Percentiles rank a stretch among this genome's conserved stretches.
These are phyloP conservation scores for Odocoileus virginianus DNA, from an alignment of 2,113 vertebrate species.

Conservation along the genomic window DNA sequence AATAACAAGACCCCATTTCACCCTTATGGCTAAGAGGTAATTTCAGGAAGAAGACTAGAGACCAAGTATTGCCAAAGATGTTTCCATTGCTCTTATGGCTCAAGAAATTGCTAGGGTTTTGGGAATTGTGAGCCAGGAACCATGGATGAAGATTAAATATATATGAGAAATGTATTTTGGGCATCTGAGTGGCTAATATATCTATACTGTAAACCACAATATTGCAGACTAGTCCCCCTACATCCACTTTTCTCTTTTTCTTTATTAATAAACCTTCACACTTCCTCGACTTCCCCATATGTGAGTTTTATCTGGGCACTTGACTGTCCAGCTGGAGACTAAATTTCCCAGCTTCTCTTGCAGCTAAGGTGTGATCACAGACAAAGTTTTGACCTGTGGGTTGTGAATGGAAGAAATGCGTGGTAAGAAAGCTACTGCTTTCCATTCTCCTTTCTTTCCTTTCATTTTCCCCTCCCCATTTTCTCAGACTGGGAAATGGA, in stretches of 20 bases:
- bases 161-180: background rate
- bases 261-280: background rate
- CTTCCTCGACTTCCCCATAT: background rate
- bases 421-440: background rate
- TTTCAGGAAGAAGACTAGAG: background rate
- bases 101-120: background rate
- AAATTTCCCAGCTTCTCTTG: background rate
- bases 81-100: background rate
- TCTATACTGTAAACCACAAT: background rate
- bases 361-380: background rate
- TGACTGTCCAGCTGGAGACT: background rate
- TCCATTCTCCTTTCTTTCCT: background rate
- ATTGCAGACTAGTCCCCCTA: background rate
- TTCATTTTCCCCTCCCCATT: background rate
- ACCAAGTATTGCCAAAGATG: background rate
- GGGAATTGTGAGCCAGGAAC: background rate
- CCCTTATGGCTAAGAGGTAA: background rate
- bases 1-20: background rate
- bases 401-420: background rate
- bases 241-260: background rate
- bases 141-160: background rate
- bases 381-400: background rate
- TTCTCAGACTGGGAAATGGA: background rate
- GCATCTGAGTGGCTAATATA: background rate
- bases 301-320: background rate